Conservation (phyloP, 2,113 vertebrate genomes). For the Panurus biarmicus region DNA sequence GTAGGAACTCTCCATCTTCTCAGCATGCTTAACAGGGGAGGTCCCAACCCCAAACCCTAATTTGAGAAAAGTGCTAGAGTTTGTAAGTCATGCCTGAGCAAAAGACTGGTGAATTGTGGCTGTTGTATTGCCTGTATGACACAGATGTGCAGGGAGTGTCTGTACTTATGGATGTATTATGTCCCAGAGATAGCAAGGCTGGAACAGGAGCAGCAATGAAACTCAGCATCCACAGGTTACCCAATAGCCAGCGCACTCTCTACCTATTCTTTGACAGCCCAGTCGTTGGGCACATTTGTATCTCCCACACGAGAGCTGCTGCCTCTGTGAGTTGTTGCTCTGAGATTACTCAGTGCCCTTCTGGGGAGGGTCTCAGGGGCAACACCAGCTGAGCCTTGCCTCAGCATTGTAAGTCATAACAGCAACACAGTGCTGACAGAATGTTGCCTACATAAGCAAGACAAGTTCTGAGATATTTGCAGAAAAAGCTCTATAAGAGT, state of each 20-base stretch:
- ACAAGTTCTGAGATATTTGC: not conserved
- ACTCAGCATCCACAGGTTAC: not conserved
- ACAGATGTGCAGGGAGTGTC: not conserved
- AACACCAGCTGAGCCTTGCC: not conserved
- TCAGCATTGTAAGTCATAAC: too few species aligned
- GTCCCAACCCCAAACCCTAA: not conserved
- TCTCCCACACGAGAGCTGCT: accelerated
- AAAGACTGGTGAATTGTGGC: not conserved
- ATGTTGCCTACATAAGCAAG: accelerated
- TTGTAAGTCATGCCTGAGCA: not conserved
- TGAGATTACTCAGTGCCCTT: not conserved
- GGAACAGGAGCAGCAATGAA: not conserved
- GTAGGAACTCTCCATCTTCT: not conserved
- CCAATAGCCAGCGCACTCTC: not conserved
- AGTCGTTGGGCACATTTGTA: not conserved
- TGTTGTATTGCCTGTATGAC: not conserved
- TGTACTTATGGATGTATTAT: not conserved
- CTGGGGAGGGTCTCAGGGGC: not conserved
- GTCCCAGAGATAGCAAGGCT: not conserved
- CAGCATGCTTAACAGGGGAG: not conserved
- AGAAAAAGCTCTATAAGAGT: not conserved
- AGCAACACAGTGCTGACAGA: not conserved
- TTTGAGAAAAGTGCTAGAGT: not conserved
- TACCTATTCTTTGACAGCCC: not conserved
- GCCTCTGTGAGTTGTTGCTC: not conserved